phyloP scores from a whole-genome alignment of 2,113 vertebrate species.

The Halichoeres trimaculatus region DNA sequence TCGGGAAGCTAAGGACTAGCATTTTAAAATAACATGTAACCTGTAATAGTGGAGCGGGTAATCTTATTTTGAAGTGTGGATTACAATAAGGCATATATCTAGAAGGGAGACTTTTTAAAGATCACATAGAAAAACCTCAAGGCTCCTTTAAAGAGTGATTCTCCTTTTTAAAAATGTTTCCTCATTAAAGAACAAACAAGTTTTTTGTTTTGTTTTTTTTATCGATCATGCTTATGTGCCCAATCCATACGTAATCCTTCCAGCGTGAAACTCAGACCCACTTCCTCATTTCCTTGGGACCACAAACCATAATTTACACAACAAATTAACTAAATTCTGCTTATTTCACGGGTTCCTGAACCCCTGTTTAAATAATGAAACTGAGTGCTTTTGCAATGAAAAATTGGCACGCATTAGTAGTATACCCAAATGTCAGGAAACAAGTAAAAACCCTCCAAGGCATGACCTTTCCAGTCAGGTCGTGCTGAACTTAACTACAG shows the following conservation, averaged over 20 bases:
- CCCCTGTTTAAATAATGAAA: slow-evolving; percentile 25
- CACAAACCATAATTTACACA: slow-evolving; percentile 6
- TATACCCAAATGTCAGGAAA: slow-evolving; percentile 25
- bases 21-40: too few species aligned
- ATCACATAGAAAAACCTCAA: too few species aligned
- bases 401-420: background rate
- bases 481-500: slow-evolving; percentile 27
- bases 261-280: background rate
- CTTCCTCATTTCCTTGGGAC: background rate
- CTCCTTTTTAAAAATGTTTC: too few species aligned
- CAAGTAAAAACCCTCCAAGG: slow-evolving; percentile 19
- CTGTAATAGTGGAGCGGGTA: too few species aligned
- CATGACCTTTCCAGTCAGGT: slow-evolving; percentile 32
- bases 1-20: too few species aligned
- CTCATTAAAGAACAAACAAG: background rate
- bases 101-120: too few species aligned
- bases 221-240: background rate
- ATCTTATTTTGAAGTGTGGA: too few species aligned
- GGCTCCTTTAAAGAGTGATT: too few species aligned
- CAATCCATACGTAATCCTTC: background rate
- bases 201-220: too few species aligned
- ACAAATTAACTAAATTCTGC: slow-evolving; percentile 16
- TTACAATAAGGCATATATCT: too few species aligned
- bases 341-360: slow-evolving; percentile 32
- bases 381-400: background rate